phyloP scores from a whole-genome alignment of 2,888 invertebrate genomes.

The Tenthredo scrophulariae region DNA sequence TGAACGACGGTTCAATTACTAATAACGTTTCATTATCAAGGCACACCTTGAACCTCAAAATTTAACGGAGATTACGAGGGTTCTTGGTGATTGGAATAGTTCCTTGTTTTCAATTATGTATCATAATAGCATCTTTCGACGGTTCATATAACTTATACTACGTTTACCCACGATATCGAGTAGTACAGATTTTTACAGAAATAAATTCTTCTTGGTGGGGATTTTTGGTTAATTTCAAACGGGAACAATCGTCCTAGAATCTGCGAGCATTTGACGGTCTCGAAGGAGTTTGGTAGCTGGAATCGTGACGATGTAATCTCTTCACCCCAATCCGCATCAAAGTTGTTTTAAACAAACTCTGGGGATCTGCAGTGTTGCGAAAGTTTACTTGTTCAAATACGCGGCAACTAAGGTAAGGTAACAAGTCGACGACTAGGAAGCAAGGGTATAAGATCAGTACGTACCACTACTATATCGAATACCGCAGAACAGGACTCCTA shows the following conservation, averaged over 20 bases:
- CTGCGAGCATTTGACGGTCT: background rate
- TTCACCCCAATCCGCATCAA: background rate
- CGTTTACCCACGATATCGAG: too few species aligned
- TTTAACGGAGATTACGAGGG: conserved; percentile 57
- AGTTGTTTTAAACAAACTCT: background rate
- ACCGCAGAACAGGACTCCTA: conserved; percentile 22
- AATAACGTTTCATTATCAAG: conserved; percentile 57
- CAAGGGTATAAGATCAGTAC: background rate
- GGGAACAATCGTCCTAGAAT: too few species aligned
- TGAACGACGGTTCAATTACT: conserved; percentile 52
- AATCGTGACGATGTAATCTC: background rate
- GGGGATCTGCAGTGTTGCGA: too few species aligned
- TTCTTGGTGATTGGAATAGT: conserved; percentile 57
- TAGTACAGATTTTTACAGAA: too few species aligned
- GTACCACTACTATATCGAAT: background rate
- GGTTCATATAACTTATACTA: background rate
- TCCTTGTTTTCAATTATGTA: background rate
- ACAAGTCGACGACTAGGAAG: background rate
- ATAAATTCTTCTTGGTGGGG: too few species aligned
- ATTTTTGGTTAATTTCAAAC: too few species aligned
- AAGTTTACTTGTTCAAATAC: background rate
- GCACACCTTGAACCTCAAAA: conserved; percentile 53
- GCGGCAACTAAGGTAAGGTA: background rate
- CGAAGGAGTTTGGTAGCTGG: background rate
- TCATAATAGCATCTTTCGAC: background rate